Conservation (phyloP, 2,797 vertebrate species). For the Astyanax mexicanus region DNA sequence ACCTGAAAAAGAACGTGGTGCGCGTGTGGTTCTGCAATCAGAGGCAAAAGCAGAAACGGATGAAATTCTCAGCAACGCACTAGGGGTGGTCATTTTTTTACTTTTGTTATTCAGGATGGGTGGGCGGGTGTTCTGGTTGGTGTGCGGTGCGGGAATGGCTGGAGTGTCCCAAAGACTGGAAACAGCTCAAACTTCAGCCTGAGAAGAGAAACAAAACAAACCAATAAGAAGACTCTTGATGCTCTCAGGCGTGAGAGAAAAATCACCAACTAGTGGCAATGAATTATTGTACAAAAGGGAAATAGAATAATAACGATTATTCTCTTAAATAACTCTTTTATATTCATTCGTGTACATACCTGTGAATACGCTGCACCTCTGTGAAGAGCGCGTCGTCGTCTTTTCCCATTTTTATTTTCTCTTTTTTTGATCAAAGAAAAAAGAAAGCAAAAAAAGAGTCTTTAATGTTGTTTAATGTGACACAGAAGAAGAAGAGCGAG, state of each 20-base stretch:
- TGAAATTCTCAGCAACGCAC: conserved; percentile 94
- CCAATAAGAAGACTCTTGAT: neutral
- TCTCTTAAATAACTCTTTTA: conserved; percentile 81
- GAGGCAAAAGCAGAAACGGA: conserved; percentile 94
- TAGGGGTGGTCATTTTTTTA: conserved; percentile 61
- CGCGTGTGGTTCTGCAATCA: conserved; percentile 95
- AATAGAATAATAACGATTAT: conserved; percentile 74
- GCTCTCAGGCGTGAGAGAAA: conserved; percentile 42
- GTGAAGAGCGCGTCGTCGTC: conserved; percentile 70
- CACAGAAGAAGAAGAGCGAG: conserved; percentile 48
- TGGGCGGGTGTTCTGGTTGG: neutral
- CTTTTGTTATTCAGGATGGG: neutral
- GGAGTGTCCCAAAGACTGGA: conserved; percentile 52
- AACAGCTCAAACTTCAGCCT: conserved; percentile 46
- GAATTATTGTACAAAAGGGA: conserved; percentile 82
- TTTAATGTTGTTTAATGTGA: conserved; percentile 59
- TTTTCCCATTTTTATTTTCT: conserved; percentile 16
- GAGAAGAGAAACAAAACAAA: conserved; percentile 29
- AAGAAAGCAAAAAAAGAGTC: conserved; percentile 51
- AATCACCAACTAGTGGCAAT: conserved; percentile 68
- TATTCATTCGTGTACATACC: conserved; percentile 85
- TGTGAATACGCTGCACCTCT: conserved; percentile 83
- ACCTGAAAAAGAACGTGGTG: conserved; percentile 95
- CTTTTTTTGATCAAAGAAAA: conserved; percentile 51
- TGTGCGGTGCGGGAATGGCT: conserved; percentile 47